Base-by-base conservation (phyloP, 2,888 invertebrate species). In the Phragmatobia fuliginosa region DNA sequence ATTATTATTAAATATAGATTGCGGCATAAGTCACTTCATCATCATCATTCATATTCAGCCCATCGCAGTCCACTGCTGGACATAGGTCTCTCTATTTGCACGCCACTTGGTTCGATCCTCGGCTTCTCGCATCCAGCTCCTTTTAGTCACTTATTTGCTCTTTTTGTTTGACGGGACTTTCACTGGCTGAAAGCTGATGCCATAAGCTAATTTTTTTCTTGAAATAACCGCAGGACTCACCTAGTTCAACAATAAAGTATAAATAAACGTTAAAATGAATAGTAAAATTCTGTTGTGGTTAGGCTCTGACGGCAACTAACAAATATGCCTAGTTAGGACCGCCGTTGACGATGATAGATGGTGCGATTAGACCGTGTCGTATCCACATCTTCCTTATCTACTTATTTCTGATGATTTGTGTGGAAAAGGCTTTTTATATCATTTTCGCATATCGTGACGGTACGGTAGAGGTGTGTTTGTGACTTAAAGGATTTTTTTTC, bases 291-390 rank as follows among this genome's bases (percentile, higher is more conserved):
- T 71, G 64, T 67, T 71, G 68, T 68, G 66, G 67, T 77, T 70
- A 77, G 64, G 69, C 68, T 41, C 70, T 71, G 78, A 72, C 77
- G 74, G 74, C 74, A 80, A 75, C 77, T 78, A 73, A 83, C 83
- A 83, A 85, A 85, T 86, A 76, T 80, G 75, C 76, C 70, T 71
- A 76, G 79, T 77, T 83, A 84, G 79, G 85, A 81, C 80, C 73
- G 66, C 62, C 69, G 67, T 66, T 70, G 87, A 88, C 88, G 80
- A 86, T 89, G 88, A 89, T 83, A 81, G 83, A 88, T 88, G 70
- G 83, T 75, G 73, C 77, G 79, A 86, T 86, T 80, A 85, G 81
- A 85, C 83, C 75, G 75, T 59, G 75, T 65, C 72, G 81, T 77
- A 72, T 77, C 78, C 71, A 76, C 41, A n/a, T n/a, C 74, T 75